Evolutionary conservation across 2,888 invertebrate species (phyloP).

Genomic region (Camptogramma bilineatum): DNA sequence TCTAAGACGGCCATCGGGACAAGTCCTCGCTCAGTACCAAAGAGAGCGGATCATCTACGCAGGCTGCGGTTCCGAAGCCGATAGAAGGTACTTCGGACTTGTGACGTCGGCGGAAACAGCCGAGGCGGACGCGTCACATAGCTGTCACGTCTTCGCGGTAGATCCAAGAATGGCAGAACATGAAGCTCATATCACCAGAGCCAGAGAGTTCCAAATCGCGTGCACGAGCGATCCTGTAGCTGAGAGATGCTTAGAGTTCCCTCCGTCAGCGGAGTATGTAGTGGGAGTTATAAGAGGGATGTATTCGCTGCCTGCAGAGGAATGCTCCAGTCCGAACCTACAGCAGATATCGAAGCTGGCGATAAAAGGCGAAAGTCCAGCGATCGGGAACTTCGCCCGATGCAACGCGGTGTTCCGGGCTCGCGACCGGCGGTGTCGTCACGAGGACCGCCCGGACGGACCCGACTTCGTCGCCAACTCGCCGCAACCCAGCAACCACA

Average conservation of each 20-base stretch:
- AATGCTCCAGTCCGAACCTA: slow-evolving; percentile 70
- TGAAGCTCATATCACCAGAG: slow-evolving; percentile 91
- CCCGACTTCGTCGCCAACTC: slow-evolving; percentile 89
- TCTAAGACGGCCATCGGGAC: slow-evolving; percentile 91
- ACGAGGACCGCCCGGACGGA: slow-evolving; percentile 72
- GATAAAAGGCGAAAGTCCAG: slow-evolving; percentile 77
- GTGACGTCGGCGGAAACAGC: slow-evolving; percentile 92
- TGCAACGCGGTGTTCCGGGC: slow-evolving; percentile 70
- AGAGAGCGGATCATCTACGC: slow-evolving; percentile 94
- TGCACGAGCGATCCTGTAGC: slow-evolving; percentile 92
- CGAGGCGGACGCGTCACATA: slow-evolving; percentile 88
- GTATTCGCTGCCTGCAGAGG: slow-evolving; percentile 87
- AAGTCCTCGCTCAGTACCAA: slow-evolving; percentile 94
- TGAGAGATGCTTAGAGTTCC: slow-evolving; percentile 95
- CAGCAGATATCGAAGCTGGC: slow-evolving; percentile 78
- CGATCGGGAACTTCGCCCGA: slow-evolving; percentile 71
- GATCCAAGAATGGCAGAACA: slow-evolving; percentile 95
- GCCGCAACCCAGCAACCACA: slow-evolving; percentile 93
- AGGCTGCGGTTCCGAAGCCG: slow-evolving; percentile 95
- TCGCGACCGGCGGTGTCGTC: slow-evolving; percentile 66
- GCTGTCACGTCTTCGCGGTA: slow-evolving; percentile 97
- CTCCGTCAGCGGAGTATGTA: slow-evolving; percentile 92
- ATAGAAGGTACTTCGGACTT: slow-evolving; percentile 96
- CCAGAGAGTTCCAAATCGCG: slow-evolving; percentile 93
- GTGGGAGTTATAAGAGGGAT: slow-evolving; percentile 90